These are phyloP conservation scores for Xestia sexstrigata DNA, from an alignment of 2,888 invertebrate genomes.

Conservation along the genomic window DNA sequence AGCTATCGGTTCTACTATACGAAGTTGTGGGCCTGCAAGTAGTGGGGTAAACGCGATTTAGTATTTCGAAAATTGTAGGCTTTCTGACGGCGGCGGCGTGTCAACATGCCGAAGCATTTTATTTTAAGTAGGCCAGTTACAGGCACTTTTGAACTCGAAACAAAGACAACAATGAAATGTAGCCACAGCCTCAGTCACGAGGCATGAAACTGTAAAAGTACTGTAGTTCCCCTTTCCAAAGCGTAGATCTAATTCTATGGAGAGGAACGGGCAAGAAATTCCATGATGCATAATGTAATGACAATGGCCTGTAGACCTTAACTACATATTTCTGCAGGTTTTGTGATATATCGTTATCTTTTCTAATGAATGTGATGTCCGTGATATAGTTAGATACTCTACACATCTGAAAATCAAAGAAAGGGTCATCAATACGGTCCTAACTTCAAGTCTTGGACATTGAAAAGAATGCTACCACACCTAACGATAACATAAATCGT, in stretches of 20 bases:
- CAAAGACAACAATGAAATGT: too few relatives aligned
- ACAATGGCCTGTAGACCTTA: background rate
- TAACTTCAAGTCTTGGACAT: background rate
- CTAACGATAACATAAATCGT: background rate
- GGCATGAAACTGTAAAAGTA: too few relatives aligned
- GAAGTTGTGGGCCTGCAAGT: slow-evolving; percentile 66
- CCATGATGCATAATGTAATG: too few relatives aligned
- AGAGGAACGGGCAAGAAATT: too few relatives aligned
- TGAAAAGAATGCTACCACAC: background rate
- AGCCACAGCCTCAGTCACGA: too few relatives aligned
- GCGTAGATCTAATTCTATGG: too few relatives aligned
- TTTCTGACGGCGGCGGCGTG: background rate
- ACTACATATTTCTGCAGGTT: too few relatives aligned
- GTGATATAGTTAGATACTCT: background rate
- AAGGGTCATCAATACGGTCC: background rate
- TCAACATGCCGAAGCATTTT: background rate
- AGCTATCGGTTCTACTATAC: slow-evolving; percentile 75
- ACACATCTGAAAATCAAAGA: background rate
- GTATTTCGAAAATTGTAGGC: background rate
- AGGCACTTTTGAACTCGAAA: too few relatives aligned
- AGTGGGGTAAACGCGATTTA: slow-evolving; percentile 13
- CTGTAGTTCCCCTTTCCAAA: too few relatives aligned
- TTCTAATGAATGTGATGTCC: background rate
- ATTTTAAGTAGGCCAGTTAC: too few relatives aligned
- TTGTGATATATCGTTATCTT: too few relatives aligned